Evolutionary conservation across 2,113 vertebrate genomes (phyloP), one percentile per base, ranked within the genome.

Genomic region (Aramus guarauna): DNA sequence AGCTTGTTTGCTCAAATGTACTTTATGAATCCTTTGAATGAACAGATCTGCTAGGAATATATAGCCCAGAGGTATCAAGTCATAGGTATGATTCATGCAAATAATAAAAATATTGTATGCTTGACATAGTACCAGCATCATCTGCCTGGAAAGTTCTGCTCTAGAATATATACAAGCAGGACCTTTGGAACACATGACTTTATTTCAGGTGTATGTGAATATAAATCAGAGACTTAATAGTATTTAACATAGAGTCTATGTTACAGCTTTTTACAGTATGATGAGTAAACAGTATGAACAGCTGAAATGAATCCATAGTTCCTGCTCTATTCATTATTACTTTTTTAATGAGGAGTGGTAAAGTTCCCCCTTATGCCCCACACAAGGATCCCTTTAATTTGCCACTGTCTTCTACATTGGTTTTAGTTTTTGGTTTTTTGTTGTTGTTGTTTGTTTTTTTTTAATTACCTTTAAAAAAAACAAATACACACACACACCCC

Each of bases 1-100:
- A 98, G 98, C 98, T 98, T 97, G 98, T 97, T 98, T 97, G 97
- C 97, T 98, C 98, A 98, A 98, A 98, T 98, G 98, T 97, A 88
- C 96, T 95, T 96, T 96, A 94, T 95, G 94, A 93, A 95, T 95
- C 82, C 93, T 90, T 43, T 56, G 84, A 97, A 95, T 67, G 63
- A 84, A 82, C 41, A 67, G 58, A 95, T 87, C 84, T 88, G 39
- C 77, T 90, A 95, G 56, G 58, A 95, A 88, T 82, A 74, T 64
- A 85, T n/a, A 87, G 80, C 81, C 78, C 18, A 4, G 36, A 92
- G 73, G 68, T 63, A 76, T 48, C 43, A 16, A 93, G 73, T 76
- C 84, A 66, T 11, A 85, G 47, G n/a, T 47, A 84, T 67, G 73
- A 96, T 93, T 94, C 88, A 95, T 90, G 45, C 52, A 94, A 96